These are phyloP conservation scores for Valencia hispanica DNA, from an alignment of 2,797 vertebrate species.

Conservation along the genomic window DNA sequence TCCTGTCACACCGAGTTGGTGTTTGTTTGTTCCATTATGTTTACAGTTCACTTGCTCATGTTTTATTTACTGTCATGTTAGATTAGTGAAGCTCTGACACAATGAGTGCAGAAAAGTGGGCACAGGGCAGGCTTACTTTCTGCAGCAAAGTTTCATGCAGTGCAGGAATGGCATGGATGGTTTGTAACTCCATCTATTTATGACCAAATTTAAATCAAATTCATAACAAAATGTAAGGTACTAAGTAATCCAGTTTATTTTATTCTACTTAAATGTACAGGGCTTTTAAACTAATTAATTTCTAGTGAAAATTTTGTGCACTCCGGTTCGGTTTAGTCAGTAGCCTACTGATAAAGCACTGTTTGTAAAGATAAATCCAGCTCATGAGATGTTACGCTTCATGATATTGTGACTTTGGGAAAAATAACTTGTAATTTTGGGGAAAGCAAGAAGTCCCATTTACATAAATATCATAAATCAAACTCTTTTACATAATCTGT, in stretches of 20 bases:
- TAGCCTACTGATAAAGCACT: neutral
- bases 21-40: slow-evolving; percentile 27
- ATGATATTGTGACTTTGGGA: neutral
- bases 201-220: neutral
- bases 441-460: neutral
- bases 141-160: neutral
- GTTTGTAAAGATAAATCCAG: neutral
- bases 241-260: neutral
- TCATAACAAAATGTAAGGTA: neutral
- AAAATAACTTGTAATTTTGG: neutral
- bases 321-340: neutral
- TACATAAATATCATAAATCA: neutral
- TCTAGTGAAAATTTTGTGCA: neutral
- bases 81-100: slow-evolving; percentile 20
- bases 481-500: neutral
- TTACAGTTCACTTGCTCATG: slow-evolving; percentile 18
- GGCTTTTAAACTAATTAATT: neutral
- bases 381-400: neutral
- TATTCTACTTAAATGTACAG: neutral
- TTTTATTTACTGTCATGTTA: slow-evolving; percentile 34
- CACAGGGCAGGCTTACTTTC: neutral
- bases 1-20: neutral
- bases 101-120: slow-evolving; percentile 16
- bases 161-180: neutral
- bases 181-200: neutral